Conservation (phyloP, 2,888 invertebrate genomes). For the Tipula vernalis region DNA sequence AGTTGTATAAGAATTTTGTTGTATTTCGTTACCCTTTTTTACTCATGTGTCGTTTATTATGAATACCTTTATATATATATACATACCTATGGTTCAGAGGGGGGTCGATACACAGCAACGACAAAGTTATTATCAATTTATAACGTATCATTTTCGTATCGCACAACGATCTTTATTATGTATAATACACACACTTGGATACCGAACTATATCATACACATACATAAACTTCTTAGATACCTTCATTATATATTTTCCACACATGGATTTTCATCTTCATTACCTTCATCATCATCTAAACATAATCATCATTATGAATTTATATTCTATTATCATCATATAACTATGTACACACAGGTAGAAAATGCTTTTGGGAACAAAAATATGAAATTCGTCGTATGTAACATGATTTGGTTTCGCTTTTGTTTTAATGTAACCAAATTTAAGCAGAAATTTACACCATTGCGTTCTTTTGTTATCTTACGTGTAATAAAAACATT, state of each 20-base stretch:
- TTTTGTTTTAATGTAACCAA: background rate
- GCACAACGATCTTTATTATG: background rate
- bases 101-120: background rate
- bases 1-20: background rate
- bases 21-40: background rate
- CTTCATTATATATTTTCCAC: background rate
- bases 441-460: background rate
- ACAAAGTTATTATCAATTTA: slow-evolving; percentile 4
- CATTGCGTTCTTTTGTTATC: background rate
- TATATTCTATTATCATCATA: background rate
- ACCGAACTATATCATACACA: background rate
- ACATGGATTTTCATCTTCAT: slow-evolving; percentile 4
- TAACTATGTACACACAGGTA: background rate
- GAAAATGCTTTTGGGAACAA: background rate
- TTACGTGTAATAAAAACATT: background rate
- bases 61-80: background rate
- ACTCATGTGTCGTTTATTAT: background rate
- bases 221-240: background rate
- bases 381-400: background rate
- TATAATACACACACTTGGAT: background rate
- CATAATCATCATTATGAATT: slow-evolving; percentile 4
- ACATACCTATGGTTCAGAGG: background rate
- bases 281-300: slow-evolving; percentile 4
- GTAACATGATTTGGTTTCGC: background rate
- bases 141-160: background rate